Evolutionary conservation across 1,140 invertebrate genomes (phyloP), one percentile per base, ranked within the genome.

Genomic region (Mya arenaria): DNA sequence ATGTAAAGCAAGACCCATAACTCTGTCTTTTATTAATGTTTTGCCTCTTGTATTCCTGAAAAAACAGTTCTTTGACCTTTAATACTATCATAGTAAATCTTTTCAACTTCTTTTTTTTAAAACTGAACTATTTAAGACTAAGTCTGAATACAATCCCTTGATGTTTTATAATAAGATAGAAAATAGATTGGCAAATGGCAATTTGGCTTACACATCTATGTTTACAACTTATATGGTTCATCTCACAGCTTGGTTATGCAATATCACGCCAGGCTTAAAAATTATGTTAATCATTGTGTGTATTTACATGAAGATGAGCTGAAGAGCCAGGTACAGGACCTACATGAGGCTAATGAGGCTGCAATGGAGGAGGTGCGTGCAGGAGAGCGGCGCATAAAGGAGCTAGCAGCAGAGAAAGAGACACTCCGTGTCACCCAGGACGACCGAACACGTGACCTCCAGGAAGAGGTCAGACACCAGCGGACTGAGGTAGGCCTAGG

Each of bases 371-470:
- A 82, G 25, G n/a, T 73, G 17, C 19, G 23, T 1, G 60, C 60
- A 1, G 37, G 68, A 23, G 79, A 82, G 60, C 62, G 48, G 39
- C 60, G 55, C 10, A 62, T 82, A 1, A 73, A 74, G 52, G 56
- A 82, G 44, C 60, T 82, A n/a, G 41, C 71, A n/a, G 69, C 15
- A 23, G 79, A 82, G 28, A 82, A 82, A 39, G 79, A 82, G n/a
- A 63, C 30, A 3, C 34, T 82, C 0, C 36, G 69, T 13, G 36
- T 80, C 4, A 41, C 56, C 10, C 36, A 52, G 39, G 34, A 41
- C 6, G 44, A 39, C 3, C 37, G 34, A 0, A 17, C 32, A 10
- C 30, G 58, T 48, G 69, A 73, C 17, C 36, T 62, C 15, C 68
- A 82, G 58, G 79, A 72, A 0, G 79, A 82, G 25, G 66, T 65